Conservation (phyloP, 2,888 invertebrate species). For the Tenthredo mesomela region DNA sequence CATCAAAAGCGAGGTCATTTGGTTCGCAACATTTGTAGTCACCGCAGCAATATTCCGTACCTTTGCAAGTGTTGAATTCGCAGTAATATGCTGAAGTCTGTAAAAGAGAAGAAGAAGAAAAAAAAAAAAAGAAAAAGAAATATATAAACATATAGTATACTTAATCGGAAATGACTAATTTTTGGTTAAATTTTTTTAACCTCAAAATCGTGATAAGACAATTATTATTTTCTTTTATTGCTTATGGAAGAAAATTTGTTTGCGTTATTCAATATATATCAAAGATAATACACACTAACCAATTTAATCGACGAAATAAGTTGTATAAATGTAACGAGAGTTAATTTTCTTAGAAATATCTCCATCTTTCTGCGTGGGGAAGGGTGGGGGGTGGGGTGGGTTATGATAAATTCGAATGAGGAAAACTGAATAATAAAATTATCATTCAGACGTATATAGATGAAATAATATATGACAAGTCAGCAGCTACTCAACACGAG, state of each 20-base stretch:
- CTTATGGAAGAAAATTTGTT: neutral
- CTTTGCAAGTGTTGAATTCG: slow-evolving; percentile 4
- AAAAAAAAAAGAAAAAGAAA: neutral
- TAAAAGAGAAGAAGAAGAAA: neutral
- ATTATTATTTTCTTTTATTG: neutral
- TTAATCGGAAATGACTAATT: neutral
- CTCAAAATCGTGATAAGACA: neutral
- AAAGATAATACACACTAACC: slow-evolving; percentile 2
- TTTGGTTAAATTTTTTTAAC: neutral
- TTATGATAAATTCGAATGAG: neutral
- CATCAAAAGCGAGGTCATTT: neutral
- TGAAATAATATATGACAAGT: too few relatives aligned
- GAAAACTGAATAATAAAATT: neutral
- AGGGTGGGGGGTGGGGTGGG: too few relatives aligned
- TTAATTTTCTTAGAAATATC: neutral
- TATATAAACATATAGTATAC: neutral
- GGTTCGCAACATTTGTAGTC: slow-evolving; percentile 3
- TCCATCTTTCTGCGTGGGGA: slow-evolving; percentile 27
- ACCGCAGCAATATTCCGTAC: slow-evolving; percentile 25
- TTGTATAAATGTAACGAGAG: neutral
- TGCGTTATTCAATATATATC: neutral
- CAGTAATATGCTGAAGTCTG: slow-evolving; percentile 23
- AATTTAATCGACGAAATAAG: slow-evolving; percentile 15
- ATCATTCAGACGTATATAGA: neutral
- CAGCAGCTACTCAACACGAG: neutral